Base-by-base conservation (phyloP, 2,797 vertebrate genomes). In the Phrynocephalus vlangalii region DNA sequence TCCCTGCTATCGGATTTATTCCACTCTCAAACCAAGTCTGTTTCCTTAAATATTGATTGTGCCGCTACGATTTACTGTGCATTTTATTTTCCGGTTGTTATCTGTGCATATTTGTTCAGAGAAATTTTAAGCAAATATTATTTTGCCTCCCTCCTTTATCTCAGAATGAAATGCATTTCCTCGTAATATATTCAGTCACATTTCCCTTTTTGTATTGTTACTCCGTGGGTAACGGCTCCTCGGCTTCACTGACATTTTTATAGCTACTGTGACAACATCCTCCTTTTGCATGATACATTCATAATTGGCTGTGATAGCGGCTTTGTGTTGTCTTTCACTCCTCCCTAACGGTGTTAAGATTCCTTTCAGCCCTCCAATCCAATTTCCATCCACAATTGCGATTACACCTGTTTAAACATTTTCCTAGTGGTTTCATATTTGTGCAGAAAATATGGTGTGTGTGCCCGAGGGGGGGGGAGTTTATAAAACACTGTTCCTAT, bases 171-270 rank as follows among this genome's bases (percentile, higher is more conserved):
- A 75, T 67, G 92, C 86, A 76, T 73, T 91, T 91, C 82, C 68
- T 86, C 24, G 50, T 88, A 93, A 95, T 90, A 88, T 85, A 93
- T 90, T 91, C 81, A 26, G 91, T 91, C 89, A 82, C 76, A 28
- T 92, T 90, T 88, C 87, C 89, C 88, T 80, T 88, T 94, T 85
- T 91, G 88, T 88, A 90, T 93, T 92, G 91, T 95, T 94, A 92
- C 87, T 83, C 71, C 85, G 91, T 92, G 90, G 90, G n/a, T 90
- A 91, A 90, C 92, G 89, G 93, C 90, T 91, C 93, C 88, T 92
- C 38, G 79, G 92, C 95, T 94, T 92, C 84, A 79, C 90, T 94
- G 93, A 91, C 94, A 89, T 93, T 94, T 95, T 94, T 91, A 91
- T 92, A 93, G 91, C 93, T 91, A 92, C 94, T 91, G 48, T 90